Evolutionary conservation across 1,140 invertebrate genomes (phyloP).

Genomic region (Bombus affinis): DNA sequence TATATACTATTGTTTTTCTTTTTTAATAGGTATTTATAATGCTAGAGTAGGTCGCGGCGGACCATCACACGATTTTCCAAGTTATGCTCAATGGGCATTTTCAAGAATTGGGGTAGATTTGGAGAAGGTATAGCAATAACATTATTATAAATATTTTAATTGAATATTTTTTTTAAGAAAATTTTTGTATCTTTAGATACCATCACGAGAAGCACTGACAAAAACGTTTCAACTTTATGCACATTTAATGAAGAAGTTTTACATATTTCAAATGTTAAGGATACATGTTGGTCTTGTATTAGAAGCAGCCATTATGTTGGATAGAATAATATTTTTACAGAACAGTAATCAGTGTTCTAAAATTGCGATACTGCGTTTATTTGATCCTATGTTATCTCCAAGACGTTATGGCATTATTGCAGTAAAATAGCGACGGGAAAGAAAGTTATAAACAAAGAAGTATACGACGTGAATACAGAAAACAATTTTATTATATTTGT

Average conservation of each 20-base stretch:
- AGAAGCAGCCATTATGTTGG: slow-evolving; percentile 92
- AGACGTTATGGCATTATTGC: slow-evolving; percentile 89
- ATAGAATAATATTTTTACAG: slow-evolving; percentile 91
- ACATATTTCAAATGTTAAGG: slow-evolving; percentile 92
- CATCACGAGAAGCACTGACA: slow-evolving; percentile 81
- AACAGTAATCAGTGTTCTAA: slow-evolving; percentile 85
- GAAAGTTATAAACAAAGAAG: not conserved
- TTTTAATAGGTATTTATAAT: slow-evolving; percentile 78
- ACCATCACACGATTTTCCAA: slow-evolving; percentile 82
- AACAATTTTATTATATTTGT: slow-evolving; percentile 6
- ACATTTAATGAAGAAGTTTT: slow-evolving; percentile 85
- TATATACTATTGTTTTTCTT: slow-evolving; percentile 40
- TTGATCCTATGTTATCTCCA: slow-evolving; percentile 90
- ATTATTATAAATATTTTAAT: slow-evolving; percentile 3
- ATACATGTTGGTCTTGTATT: slow-evolving; percentile 91
- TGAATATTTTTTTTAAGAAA: not conserved
- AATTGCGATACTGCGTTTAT: slow-evolving; percentile 87
- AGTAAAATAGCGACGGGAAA: slow-evolving; percentile 67
- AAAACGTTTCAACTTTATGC: slow-evolving; percentile 80
- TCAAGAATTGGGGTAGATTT: slow-evolving; percentile 80
- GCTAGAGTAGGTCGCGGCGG: slow-evolving; percentile 82
- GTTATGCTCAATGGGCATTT: slow-evolving; percentile 87
- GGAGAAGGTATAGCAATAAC: slow-evolving; percentile 70
- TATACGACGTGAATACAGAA: not conserved
- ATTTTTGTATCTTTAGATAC: slow-evolving; percentile 74